phyloP scores from a whole-genome alignment of 2,113 vertebrate species.

The Pelusios castaneus region DNA sequence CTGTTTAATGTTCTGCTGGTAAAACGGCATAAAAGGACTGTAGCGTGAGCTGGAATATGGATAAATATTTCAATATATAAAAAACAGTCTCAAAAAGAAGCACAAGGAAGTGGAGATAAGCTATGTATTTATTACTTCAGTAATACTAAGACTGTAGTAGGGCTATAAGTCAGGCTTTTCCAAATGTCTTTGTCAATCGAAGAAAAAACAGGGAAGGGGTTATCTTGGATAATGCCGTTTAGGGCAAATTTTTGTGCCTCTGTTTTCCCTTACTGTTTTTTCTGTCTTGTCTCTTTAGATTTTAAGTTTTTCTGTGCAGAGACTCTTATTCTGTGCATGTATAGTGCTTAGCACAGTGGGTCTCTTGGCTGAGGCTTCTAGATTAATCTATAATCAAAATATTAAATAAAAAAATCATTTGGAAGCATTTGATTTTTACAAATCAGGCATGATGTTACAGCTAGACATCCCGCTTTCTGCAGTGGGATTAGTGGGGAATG shows the following conservation, averaged over 20 bases:
- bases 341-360: background rate
- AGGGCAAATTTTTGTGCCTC: background rate
- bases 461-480: background rate
- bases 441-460: background rate
- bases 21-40: background rate
- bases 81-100: background rate
- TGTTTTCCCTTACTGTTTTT: background rate
- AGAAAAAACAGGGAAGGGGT: background rate
- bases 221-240: background rate
- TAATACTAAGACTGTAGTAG: background rate
- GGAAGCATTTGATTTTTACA: background rate
- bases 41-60: background rate
- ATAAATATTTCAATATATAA: background rate
- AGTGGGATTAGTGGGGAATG: background rate
- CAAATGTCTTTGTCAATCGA: conserved; percentile 1
- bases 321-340: background rate
- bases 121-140: background rate
- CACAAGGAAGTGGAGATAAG: background rate
- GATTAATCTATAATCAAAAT: background rate
- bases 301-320: background rate
- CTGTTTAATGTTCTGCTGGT: background rate
- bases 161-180: background rate
- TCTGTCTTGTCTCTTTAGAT: background rate
- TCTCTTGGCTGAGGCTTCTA: background rate
- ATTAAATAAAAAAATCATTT: background rate